Percentiles rank a stretch among this genome's conserved stretches.
phyloP scores from a whole-genome alignment of 2,113 vertebrate species.

The Ancistrus triradiatus region DNA sequence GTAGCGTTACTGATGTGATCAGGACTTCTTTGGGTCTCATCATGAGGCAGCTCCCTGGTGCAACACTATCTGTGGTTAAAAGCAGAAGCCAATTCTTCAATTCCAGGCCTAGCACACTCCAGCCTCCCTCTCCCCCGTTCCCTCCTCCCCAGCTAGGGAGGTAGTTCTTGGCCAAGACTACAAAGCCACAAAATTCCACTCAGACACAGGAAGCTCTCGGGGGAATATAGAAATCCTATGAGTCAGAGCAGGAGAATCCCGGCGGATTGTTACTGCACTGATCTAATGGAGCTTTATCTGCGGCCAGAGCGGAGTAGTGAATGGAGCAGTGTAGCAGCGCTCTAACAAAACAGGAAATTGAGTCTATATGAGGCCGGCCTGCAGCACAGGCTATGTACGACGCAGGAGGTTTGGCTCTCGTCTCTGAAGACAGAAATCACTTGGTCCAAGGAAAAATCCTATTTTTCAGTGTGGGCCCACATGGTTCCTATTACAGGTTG shows the following conservation, averaged over 20 bases:
- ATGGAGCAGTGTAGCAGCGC: conserved; percentile 58
- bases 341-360: conserved; percentile 73
- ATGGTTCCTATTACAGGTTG: conserved; percentile 44
- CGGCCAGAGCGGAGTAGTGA: conserved; percentile 53
- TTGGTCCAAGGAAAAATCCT: conserved; percentile 29
- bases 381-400: conserved; percentile 36
- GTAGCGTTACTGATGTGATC: conserved; percentile 14
- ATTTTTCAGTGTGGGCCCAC: conserved; percentile 40
- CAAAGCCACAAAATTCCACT: conserved; percentile 73
- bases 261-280: conserved; percentile 66
- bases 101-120: conserved; percentile 36
- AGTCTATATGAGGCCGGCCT: conserved; percentile 58
- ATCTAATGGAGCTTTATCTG: conserved; percentile 71
- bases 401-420: conserved; percentile 39
- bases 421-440: conserved; percentile 34
- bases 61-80: conserved; percentile 26
- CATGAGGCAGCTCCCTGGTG: conserved; percentile 16
- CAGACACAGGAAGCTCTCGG: conserved; percentile 71
- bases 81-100: conserved; percentile 34
- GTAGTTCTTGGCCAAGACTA: conserved; percentile 62
- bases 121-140: conserved; percentile 41
- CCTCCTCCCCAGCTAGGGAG: conserved; percentile 25
- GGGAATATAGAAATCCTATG: conserved; percentile 80
- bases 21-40: conserved; percentile 2
- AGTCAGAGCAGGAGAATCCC: conserved; percentile 78